Base-by-base conservation (phyloP, 2,888 invertebrate genomes). In the Chalcosyrphus nemorum region DNA sequence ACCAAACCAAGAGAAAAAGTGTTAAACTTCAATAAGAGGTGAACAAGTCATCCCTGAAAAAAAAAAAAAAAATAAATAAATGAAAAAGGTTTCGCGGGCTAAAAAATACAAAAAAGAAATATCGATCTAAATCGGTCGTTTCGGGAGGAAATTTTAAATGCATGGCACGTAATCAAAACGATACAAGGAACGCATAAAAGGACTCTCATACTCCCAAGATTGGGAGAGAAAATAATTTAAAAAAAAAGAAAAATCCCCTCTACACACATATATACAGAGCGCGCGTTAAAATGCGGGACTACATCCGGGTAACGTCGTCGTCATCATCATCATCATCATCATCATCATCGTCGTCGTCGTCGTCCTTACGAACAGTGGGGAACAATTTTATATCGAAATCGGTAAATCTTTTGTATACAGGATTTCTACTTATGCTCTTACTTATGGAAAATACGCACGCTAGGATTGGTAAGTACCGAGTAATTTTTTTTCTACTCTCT, bases 391-490 rank as follows among this genome's bases (percentile, higher is more conserved):
- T 86, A 76, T 78, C 86, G 41, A 86, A 85, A 71, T 70, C 76
- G 29, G 81, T 86, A 43, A 86, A 86, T 85, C 86, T 86, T 68
- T 76, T 87, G 68, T 87, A 77, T 56, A 87, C 87, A 74, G 87
- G 86, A 70, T 85, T 90, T 54, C 72, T 88, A 85, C 85, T 88
- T 41, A 82, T 89, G 54, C 82, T 86, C 59, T 78, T 88, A 75
- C 87, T 89, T 76, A 81, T 89, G 87, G 89, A 87, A 84, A 87
- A 87, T 86, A 89, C 89, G 81, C 88, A 89, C 82, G 91, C 90
- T 70, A 89, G 91, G 75, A 91, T 90, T 81, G 90, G 90, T 90
- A 88, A 91, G 90, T 90, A 87, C 54, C 71, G 70, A 80, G 52
- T 59, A 66, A 50, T 66, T 61, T 63, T 47, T 63, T 7, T 24